Conservation (phyloP, 2,888 invertebrate species). For the Zootermopsis nevadensis region DNA sequence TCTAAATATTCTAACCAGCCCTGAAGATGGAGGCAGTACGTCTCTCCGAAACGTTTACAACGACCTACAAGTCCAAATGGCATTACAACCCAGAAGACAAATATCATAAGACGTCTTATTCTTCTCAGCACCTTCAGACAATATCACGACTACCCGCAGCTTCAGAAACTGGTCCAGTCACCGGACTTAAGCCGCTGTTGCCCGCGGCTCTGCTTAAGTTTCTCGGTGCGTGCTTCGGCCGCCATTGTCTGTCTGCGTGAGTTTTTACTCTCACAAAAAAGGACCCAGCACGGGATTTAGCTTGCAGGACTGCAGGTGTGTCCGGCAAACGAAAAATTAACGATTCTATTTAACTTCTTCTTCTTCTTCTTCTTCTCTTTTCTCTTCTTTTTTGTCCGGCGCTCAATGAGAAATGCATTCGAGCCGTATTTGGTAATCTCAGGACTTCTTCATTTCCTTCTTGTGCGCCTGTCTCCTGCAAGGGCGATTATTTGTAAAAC, state of each 20-base stretch:
- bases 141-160: not conserved
- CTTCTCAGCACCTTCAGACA: no score
- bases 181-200: not conserved
- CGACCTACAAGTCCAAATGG: no score
- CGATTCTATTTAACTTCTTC: constrained; percentile 23
- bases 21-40: no score
- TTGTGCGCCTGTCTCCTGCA: constrained; percentile 1
- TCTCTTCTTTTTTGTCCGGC: not conserved
- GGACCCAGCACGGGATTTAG: not conserved
- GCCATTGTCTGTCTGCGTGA: constrained; percentile 33
- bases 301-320: constrained; percentile 21
- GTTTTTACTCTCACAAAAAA: constrained; percentile 13
- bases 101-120: no score
- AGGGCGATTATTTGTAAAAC: no score
- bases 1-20: no score
- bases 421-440: constrained; percentile 22
- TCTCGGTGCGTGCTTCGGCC: not conserved
- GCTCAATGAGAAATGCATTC: constrained; percentile 29
- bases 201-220: not conserved
- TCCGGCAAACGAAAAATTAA: constrained; percentile 21
- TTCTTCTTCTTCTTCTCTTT: no score
- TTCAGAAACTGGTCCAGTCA: not conserved
- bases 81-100: no score
- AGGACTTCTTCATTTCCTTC: not conserved
- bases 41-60: no score